These are phyloP conservation scores for Hystrix brachyura DNA, from an alignment of 2,113 vertebrate species.

Conservation along the genomic window DNA sequence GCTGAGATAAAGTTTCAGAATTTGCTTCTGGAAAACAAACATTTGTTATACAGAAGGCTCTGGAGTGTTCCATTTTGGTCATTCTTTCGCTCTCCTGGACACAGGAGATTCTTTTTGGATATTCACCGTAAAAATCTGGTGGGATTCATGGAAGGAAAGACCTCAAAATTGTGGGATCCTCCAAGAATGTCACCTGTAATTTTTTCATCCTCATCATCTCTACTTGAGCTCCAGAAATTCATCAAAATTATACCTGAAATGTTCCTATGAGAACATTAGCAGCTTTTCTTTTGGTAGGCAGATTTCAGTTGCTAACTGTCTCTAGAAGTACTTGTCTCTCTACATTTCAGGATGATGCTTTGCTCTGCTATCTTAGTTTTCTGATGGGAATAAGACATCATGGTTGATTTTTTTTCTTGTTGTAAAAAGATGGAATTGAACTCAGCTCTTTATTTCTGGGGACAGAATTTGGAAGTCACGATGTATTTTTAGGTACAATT, in stretches of 20 bases:
- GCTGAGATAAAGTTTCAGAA: neutral
- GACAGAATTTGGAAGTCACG: neutral
- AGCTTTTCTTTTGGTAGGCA: neutral
- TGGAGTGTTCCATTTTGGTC: neutral
- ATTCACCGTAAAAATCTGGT: neutral
- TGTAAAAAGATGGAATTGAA: neutral
- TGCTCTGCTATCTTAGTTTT: neutral
- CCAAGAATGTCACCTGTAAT: neutral
- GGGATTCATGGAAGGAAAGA: neutral
- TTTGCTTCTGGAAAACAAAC: neutral
- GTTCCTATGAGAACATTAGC: neutral
- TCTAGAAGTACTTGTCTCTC: neutral
- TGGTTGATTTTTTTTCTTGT: neutral
- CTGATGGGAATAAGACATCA: neutral
- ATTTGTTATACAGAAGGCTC: neutral
- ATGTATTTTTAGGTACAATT: neutral
- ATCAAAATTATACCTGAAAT: neutral
- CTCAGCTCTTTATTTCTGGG: neutral
- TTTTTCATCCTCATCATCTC: neutral
- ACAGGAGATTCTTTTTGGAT: neutral
- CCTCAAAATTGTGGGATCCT: neutral
- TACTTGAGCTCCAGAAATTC: neutral
- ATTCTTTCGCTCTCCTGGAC: neutral
- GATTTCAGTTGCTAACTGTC: neutral
- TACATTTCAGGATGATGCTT: neutral